phyloP scores from a whole-genome alignment of 1,140 invertebrate genomes.

The Brachionus plicatilis region DNA sequence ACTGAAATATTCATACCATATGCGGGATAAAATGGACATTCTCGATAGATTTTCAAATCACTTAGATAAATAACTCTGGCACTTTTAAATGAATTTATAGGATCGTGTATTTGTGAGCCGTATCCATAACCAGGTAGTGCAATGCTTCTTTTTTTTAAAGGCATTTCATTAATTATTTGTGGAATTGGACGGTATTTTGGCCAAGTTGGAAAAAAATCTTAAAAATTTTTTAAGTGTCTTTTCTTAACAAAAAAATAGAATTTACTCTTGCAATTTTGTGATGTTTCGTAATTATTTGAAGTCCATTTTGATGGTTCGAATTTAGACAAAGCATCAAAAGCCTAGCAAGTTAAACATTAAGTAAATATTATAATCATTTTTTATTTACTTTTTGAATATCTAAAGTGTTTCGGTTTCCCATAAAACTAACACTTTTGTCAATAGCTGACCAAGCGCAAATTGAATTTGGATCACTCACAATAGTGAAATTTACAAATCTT shows the following conservation, averaged over 20 bases:
- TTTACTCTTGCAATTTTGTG: background rate
- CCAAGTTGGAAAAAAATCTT: background rate
- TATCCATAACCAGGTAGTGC: background rate
- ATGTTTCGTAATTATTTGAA: background rate
- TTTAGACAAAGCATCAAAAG: conserved; percentile 5
- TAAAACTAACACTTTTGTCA: conserved; percentile 33
- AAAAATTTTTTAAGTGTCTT: background rate
- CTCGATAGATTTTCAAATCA: conserved; percentile 16
- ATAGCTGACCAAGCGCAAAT: conserved; percentile 21
- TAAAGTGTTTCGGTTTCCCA: background rate
- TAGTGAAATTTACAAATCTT: background rate
- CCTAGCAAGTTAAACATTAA: background rate
- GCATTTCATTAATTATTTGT: background rate
- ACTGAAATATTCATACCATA: background rate
- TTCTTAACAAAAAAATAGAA: background rate
- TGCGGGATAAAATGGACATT: background rate
- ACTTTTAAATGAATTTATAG: background rate
- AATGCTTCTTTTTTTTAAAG: background rate
- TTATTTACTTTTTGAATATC: conserved; percentile 6
- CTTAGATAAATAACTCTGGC: conserved; percentile 1
- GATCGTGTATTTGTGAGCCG: background rate
- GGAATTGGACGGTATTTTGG: background rate
- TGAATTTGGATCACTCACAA: conserved; percentile 1
- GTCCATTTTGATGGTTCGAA: background rate
- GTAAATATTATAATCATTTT: background rate